phyloP scores from a whole-genome alignment of 1,140 invertebrate species.

The Gryllus bimaculatus region DNA sequence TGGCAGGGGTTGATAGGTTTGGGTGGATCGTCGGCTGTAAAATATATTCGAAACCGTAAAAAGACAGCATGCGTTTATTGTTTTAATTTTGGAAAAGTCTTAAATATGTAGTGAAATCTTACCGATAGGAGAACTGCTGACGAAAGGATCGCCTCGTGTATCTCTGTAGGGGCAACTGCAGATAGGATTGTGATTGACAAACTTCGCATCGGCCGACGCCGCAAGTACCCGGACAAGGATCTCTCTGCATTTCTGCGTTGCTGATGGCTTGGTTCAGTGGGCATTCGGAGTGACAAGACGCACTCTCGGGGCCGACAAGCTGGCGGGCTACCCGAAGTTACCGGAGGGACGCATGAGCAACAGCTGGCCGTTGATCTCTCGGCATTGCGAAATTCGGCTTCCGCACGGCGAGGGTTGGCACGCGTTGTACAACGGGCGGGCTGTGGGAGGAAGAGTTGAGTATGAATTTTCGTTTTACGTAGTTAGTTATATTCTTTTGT shows the following conservation, averaged over 20 bases:
- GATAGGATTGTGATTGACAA: slow-evolving; percentile 51
- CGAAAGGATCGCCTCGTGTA: slow-evolving; percentile 49
- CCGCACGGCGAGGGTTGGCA: slow-evolving; percentile 58
- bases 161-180: slow-evolving; percentile 50
- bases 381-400: slow-evolving; percentile 49
- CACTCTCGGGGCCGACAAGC: slow-evolving; percentile 58
- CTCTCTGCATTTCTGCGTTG: slow-evolving; percentile 59
- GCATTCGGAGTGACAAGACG: slow-evolving; percentile 52
- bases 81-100: neutral
- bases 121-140: slow-evolving; percentile 25
- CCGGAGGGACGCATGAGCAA: slow-evolving; percentile 51
- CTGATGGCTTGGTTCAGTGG: slow-evolving; percentile 49
- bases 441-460: neutral
- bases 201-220: slow-evolving; percentile 52
- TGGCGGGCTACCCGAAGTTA: slow-evolving; percentile 52
- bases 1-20: slow-evolving; percentile 39
- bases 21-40: slow-evolving; percentile 18
- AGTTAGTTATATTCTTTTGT: neutral
- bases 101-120: slow-evolving; percentile 1
- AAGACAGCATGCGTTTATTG: neutral
- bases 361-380: slow-evolving; percentile 46
- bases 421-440: slow-evolving; percentile 32
- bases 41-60: slow-evolving; percentile 9
- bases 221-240: slow-evolving; percentile 60
- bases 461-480: neutral